A percentile compares a stretch with the other conserved stretches of the same genome.
These are phyloP conservation scores for Piprites chloris DNA, from an alignment of 2,113 vertebrate species.

Conservation along the genomic window DNA sequence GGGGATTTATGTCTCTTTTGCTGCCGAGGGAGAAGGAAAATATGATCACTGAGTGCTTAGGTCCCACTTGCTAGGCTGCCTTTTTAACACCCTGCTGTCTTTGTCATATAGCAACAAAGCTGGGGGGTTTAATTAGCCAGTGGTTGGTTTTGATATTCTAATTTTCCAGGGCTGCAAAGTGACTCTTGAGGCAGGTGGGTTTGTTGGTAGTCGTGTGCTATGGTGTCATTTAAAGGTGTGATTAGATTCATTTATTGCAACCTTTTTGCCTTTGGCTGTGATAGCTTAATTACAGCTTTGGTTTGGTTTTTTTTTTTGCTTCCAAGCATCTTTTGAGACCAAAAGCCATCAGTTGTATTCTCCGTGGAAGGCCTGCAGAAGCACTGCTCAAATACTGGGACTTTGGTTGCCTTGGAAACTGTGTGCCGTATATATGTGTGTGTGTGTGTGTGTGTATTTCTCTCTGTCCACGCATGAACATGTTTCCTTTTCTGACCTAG, in stretches of 20 bases:
- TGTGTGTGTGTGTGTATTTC: not conserved
- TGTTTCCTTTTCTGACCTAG: not conserved
- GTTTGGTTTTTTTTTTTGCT: not conserved
- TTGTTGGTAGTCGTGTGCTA: not conserved
- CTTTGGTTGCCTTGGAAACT: slow-evolving; percentile 61
- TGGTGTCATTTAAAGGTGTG: not conserved
- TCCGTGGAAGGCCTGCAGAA: not conserved
- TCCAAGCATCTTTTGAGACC: not conserved
- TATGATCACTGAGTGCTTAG: not conserved
- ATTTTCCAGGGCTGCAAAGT: not conserved
- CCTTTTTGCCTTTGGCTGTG: not conserved
- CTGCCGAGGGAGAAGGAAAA: not conserved
- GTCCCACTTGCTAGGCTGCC: not conserved
- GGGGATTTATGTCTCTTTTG: not conserved
- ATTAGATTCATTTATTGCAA: slow-evolving; percentile 4
- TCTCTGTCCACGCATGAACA: not conserved
- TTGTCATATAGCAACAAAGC: not conserved
- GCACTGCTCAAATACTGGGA: not conserved
- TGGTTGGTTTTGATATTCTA: not conserved
- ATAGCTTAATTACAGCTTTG: not conserved
- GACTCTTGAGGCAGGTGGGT: not conserved
- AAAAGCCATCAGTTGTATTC: not conserved
- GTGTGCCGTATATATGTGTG: not conserved
- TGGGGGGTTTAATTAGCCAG: slow-evolving; percentile 12
- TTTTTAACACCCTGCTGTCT: slow-evolving; percentile 19